Evolutionary conservation across 2,113 vertebrate species (phyloP).

Genomic region (Dromaius novaehollandiae): DNA sequence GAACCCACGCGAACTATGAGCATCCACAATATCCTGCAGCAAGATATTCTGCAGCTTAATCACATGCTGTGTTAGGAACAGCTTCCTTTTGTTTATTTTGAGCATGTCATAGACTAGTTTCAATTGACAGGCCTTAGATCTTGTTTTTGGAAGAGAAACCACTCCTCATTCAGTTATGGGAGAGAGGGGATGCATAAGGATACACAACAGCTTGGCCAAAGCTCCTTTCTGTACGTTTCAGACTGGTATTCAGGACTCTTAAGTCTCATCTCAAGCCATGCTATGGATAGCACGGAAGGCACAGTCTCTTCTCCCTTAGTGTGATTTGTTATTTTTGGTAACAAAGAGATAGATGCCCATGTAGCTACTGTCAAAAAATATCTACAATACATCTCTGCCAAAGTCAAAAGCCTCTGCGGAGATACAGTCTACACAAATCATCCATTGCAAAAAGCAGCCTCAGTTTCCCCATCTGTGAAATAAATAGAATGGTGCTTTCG

Average conservation of each 20-base stretch:
- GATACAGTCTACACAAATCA: not conserved
- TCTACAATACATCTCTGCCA: not conserved
- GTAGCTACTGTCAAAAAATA: not conserved
- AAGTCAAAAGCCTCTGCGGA: not conserved
- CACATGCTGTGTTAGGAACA: not conserved
- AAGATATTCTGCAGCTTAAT: not conserved
- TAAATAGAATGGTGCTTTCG: not conserved
- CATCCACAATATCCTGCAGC: not conserved
- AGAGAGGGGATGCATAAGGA: not conserved
- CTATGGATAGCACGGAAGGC: not conserved
- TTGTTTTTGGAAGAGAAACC: not conserved
- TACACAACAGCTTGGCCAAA: not conserved
- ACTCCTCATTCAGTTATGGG: not conserved
- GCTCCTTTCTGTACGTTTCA: not conserved
- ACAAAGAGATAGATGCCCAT: not conserved
- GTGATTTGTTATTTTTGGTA: not conserved
- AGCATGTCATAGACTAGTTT: not conserved
- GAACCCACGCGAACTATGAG: not conserved
- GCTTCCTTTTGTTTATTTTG: not conserved
- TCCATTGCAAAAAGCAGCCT: not conserved
- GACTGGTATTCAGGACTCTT: not conserved
- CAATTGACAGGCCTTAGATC: not conserved
- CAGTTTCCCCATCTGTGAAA: slow-evolving; percentile 7
- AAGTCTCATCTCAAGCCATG: accelerated
- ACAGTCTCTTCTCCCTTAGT: not conserved